Base-by-base conservation (phyloP, 2,113 vertebrate genomes). In the Oxygymnocypris stewartii region DNA sequence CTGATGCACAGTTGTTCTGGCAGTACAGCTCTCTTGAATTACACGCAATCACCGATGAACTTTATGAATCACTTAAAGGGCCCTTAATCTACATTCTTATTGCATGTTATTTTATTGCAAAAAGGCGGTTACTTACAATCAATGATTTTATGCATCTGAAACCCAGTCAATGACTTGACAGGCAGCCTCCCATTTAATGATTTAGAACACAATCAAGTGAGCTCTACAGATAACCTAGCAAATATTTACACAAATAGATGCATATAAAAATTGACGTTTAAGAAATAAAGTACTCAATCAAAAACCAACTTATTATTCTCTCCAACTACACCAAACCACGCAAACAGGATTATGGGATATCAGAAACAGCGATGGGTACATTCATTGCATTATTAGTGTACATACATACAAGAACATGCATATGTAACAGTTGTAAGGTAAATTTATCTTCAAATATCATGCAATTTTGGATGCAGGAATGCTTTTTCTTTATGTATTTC, bases 1-100 rank as follows among this genome's bases (percentile, higher is more conserved):
- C 92, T 92, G 90, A 93, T 86, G 91, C 92, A 88, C 91, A 93
- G 94, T 95, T 94, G 91, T 94, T 91, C 94, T 95, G 94, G 93
- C 94, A 95, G 95, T 92, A 63, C 91, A 81, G 71, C 11, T 20
- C 78, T 49, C 16, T 14, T 25, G 65, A 61, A 54, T 63, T 23
- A 18, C 11, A 18, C 28, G 9, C 81, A n/a, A 82, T 44, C 61
- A 49, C 20, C 10, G 4, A 44, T 65, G 12, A 40, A 65, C 76
- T 79, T 79, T 31, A 42, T 79, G 47, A 79, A 79, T 79, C 28
- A 57, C 49, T 79, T 54, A 35, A 54, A 79, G 49, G 20, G 25
- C 16, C 31, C 25, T 31, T 12, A 4, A 57, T 54, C 25, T 57
- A 35, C 16, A 57, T 79, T 35, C 18, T 20, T 54, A 35, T 28